These are phyloP conservation scores for Cephalopterus ornatus DNA, from an alignment of 2,113 vertebrate species.

Conservation along the genomic window DNA sequence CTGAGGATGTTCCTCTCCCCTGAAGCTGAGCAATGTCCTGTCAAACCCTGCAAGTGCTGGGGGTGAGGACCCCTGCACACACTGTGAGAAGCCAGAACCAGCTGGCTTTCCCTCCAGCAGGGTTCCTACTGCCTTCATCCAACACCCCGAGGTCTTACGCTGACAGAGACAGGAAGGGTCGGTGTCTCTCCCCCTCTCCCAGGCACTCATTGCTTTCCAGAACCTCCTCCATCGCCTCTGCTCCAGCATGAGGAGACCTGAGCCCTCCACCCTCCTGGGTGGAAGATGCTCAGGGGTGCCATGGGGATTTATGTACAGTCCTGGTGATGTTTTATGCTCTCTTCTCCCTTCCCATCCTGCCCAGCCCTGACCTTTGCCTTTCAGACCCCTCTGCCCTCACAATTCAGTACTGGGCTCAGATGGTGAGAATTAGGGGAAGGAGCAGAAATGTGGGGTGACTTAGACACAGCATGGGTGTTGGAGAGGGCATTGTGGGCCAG, in stretches of 20 bases:
- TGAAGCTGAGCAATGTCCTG: not conserved
- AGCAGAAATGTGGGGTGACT: not conserved
- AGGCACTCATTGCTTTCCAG: not conserved
- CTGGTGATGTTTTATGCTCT: not conserved
- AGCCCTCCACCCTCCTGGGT: not conserved
- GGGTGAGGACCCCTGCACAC: not conserved
- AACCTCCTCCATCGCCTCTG: not conserved
- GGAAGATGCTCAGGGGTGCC: not conserved
- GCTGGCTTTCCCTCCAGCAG: not conserved
- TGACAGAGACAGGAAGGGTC: accelerated
- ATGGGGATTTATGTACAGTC: not conserved
- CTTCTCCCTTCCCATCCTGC: not conserved
- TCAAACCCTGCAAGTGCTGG: not conserved
- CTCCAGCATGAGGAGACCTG: not conserved
- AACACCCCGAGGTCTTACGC: not conserved
- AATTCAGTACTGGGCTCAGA: not conserved
- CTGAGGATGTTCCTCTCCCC: not conserved
- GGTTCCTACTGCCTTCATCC: not conserved
- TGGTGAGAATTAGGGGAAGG: not conserved
- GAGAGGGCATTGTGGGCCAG: not conserved
- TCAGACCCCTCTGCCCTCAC: not conserved
- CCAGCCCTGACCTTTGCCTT: not conserved
- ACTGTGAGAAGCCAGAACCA: not conserved
- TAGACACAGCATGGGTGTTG: not conserved
- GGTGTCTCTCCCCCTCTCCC: not conserved